A percentile compares a stretch with the other conserved stretches of the same genome.
Evolutionary conservation across 2,888 invertebrate genomes (phyloP).

Genomic region (Eumerus sabulonum): DNA sequence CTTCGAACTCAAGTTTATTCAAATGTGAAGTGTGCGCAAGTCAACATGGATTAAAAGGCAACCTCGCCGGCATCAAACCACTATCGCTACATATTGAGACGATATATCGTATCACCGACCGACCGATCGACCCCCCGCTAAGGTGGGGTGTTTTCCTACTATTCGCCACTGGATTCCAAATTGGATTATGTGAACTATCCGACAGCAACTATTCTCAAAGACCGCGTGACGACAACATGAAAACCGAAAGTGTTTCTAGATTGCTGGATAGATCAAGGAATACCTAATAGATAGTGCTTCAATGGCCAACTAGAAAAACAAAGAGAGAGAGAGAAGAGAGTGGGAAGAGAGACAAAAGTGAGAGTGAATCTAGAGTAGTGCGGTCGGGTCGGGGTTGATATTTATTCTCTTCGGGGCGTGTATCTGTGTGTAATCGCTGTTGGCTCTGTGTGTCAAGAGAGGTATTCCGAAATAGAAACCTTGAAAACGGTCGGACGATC

Average conservation of each 20-base stretch:
- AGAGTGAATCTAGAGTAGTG: constrained; percentile 47
- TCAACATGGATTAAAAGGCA: constrained; percentile 70
- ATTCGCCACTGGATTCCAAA: constrained; percentile 21
- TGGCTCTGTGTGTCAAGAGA: neutral
- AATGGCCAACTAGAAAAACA: constrained; percentile 46
- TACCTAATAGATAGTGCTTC: constrained; percentile 32
- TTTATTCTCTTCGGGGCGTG: too few species aligned
- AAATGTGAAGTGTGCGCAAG: constrained; percentile 79
- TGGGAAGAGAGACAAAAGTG: constrained; percentile 50
- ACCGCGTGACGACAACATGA: constrained; percentile 38
- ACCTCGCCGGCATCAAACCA: constrained; percentile 32
- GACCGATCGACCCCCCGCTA: neutral
- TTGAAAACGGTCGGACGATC: constrained; percentile 54
- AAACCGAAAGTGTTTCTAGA: constrained; percentile 52
- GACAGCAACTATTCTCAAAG: constrained; percentile 26
- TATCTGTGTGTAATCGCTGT: constrained; percentile 3
- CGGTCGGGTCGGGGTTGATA: constrained; percentile 1
- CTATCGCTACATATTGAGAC: neutral
- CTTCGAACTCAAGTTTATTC: constrained; percentile 79
- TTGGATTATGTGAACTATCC: constrained; percentile 41
- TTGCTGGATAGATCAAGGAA: constrained; percentile 22
- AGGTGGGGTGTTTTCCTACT: neutral
- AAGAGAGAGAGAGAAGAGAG: constrained; percentile 53
- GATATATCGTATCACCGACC: constrained; percentile 1
- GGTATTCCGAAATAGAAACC: constrained; percentile 33